Conservation (phyloP, 2,113 vertebrate genomes). For the zebrafish (Danio rerio) region GRCz12tu NC_133197.1:4774001-4774500, state of each 20-base stretch:
- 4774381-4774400: conserved; percentile 43
- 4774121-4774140: conserved; percentile 53
- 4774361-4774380: conserved; percentile 48
- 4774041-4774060: conserved; percentile 29
- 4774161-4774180: conserved; percentile 60
- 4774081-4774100: conserved; percentile 51
- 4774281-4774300: conserved; percentile 21
- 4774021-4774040: conserved; percentile 38
- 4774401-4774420: conserved; percentile 38
- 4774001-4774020: conserved; percentile 15
- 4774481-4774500: conserved; percentile 49
- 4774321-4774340: conserved; percentile 31
- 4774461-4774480: conserved; percentile 43
- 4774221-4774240: conserved; percentile 20
- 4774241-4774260: conserved; percentile 22
- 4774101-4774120: conserved; percentile 47
- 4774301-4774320: conserved; percentile 32
- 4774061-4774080: conserved; percentile 39
- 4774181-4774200: conserved; percentile 23
- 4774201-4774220: conserved; percentile 31
- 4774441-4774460: conserved; percentile 55
- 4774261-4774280: background rate
- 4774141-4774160: conserved; percentile 62
- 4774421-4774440: conserved; percentile 66
- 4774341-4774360: conserved; percentile 2